phyloP scores from a whole-genome alignment of 2,797 vertebrate species.

The Margarornis squamiger region DNA sequence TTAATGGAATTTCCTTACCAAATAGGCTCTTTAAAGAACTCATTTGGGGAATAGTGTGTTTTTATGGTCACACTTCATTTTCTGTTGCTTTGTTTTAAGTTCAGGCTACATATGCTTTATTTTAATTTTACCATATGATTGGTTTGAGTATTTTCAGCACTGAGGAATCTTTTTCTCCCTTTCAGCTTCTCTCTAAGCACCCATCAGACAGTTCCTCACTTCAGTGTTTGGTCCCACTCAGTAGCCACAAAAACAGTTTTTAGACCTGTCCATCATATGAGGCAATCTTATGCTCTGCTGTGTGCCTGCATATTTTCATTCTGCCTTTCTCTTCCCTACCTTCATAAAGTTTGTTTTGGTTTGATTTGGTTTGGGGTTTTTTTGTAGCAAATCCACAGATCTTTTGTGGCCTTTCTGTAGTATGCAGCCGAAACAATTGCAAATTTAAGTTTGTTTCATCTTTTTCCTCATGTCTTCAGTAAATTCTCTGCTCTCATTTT shows the following conservation, averaged over 20 bases:
- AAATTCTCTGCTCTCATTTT: not conserved
- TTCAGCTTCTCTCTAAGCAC: not conserved
- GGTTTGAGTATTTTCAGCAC: not conserved
- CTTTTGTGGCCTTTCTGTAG: not conserved
- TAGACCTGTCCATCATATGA: not conserved
- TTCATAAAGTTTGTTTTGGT: not conserved
- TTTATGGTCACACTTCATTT: not conserved
- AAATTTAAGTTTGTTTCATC: not conserved
- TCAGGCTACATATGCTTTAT: not conserved
- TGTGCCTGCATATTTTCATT: not conserved
- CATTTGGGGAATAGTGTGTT: fast-evolving
- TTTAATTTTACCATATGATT: not conserved
- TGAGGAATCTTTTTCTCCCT: not conserved
- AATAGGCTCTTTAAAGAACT: not conserved
- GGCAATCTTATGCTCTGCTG: not conserved
- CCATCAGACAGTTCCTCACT: not conserved
- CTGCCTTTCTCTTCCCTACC: not conserved
- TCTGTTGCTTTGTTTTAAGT: not conserved
- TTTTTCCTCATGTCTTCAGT: not conserved
- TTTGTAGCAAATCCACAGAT: not conserved
- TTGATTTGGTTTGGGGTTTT: not conserved
- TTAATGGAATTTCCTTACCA: not conserved
- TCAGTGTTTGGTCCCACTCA: not conserved
- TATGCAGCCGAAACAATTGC: not conserved
- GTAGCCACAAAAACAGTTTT: not conserved